Percentiles rank a stretch among this genome's conserved stretches.
Evolutionary conservation across 1,140 invertebrate genomes (phyloP).

Genomic region (Sinella curviseta): DNA sequence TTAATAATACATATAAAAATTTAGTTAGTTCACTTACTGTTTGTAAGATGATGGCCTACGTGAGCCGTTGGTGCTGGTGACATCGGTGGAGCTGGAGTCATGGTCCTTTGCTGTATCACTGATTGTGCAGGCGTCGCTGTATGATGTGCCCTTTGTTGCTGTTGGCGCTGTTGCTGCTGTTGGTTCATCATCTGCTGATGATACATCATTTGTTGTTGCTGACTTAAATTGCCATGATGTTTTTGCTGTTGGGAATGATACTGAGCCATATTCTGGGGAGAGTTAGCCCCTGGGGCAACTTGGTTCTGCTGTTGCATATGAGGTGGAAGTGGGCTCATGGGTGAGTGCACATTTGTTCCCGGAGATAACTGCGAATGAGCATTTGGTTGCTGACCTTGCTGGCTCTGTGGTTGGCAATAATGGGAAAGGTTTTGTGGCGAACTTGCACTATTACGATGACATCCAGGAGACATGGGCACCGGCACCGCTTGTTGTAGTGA

Average conservation of each 20-base stretch:
- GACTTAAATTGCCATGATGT: constrained; percentile 32
- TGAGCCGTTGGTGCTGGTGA: constrained; percentile 29
- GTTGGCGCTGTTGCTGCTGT: constrained; percentile 53
- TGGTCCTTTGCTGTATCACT: constrained; percentile 43
- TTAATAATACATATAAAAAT: too few relatives aligned
- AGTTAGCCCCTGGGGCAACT: constrained; percentile 52
- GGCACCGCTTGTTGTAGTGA: constrained; percentile 51
- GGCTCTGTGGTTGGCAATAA: constrained; percentile 57
- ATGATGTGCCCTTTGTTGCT: not conserved
- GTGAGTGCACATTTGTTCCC: constrained; percentile 34
- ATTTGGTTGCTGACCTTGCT: constrained; percentile 61
- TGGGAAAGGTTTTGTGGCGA: constrained; percentile 52
- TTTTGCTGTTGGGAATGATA: constrained; percentile 53
- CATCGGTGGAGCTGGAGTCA: constrained; percentile 43
- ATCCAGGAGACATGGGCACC: constrained; percentile 11
- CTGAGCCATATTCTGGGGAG: constrained; percentile 50
- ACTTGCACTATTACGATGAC: constrained; percentile 42
- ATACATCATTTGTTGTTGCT: constrained; percentile 51
- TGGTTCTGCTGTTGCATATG: constrained; percentile 53
- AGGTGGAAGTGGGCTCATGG: constrained; percentile 48
- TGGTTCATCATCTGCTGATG: constrained; percentile 50
- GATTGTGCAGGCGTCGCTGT: constrained; percentile 16
- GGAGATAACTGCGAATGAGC: constrained; percentile 52
- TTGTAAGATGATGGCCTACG: not conserved
- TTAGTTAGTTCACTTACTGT: not conserved